Conservation (phyloP, 1,140 invertebrate genomes). For the Anadara kagoshimensis region DNA sequence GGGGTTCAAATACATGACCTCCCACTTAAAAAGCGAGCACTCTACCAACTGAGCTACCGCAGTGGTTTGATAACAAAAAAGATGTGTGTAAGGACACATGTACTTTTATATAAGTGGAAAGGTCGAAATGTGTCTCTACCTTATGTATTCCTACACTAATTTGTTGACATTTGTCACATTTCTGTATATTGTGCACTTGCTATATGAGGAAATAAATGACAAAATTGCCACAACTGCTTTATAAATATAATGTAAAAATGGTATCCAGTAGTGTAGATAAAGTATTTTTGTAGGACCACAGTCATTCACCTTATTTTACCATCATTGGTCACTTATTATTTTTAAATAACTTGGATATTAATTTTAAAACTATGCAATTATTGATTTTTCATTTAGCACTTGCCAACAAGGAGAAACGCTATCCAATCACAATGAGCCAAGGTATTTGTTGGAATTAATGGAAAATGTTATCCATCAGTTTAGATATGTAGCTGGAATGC, state of each 20-base stretch:
- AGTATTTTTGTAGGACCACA: neutral
- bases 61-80: no score
- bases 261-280: neutral
- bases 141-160: no score
- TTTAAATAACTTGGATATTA: no score
- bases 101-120: no score
- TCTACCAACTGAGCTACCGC: no score
- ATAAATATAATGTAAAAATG: no score
- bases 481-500: conserved; percentile 82
- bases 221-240: neutral
- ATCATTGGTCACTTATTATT: neutral
- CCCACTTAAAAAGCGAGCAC: no score
- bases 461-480: conserved; percentile 84
- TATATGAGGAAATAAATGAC: neutral
- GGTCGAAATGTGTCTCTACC: no score
- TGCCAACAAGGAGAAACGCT: conserved; percentile 67
- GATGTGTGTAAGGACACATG: no score
- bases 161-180: no score
- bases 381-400: conserved; percentile 48
- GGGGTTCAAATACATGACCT: no score
- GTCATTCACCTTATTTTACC: neutral
- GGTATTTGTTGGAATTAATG: conserved; percentile 71
- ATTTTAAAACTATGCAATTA: neutral
- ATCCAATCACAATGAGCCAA: conserved; percentile 63
- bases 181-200: no score